Evolutionary conservation across 2,113 vertebrate species (phyloP).

Genomic region (human (Homo sapiens)): GRCh38 chr3:82174501-82175000

Average conservation of each 20-base stretch:
- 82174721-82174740: background rate
- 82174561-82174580: background rate
- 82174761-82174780: background rate
- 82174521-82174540: background rate
- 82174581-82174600: background rate
- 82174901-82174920: background rate
- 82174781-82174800: background rate
- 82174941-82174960: background rate
- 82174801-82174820: background rate
- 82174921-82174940: background rate
- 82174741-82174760: background rate
- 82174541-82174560: background rate
- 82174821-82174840: background rate
- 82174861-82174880: background rate
- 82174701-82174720: background rate
- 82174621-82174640: background rate
- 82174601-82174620: background rate
- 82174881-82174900: background rate
- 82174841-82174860: background rate
- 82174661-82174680: background rate
- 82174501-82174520: background rate
- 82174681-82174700: slow-evolving; percentile 21
- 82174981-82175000: background rate
- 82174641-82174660: background rate
- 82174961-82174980: background rate